Conservation (phyloP, 2,797 vertebrate species). For the Buceros bicornis region DNA sequence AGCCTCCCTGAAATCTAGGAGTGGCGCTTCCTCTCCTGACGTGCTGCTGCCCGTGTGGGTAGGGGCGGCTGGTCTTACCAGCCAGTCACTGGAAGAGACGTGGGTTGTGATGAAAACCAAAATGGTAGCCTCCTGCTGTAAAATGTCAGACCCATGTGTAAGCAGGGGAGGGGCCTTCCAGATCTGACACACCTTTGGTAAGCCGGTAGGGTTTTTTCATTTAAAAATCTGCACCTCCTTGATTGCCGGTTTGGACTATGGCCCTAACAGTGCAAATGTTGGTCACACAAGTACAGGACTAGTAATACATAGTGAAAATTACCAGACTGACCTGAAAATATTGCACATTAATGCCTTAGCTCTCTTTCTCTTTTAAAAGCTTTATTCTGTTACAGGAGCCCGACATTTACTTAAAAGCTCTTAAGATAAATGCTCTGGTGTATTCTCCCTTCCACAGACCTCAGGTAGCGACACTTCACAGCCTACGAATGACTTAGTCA, state of each 20-base stretch:
- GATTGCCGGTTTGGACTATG: neutral
- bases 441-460: neutral
- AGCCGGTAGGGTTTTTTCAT: fast-evolving
- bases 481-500: neutral
- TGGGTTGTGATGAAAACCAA: neutral
- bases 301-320: neutral
- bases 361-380: neutral
- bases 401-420: neutral
- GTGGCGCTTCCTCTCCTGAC: neutral
- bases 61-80: fast-evolving
- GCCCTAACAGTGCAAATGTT: neutral
- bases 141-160: fast-evolving
- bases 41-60: fast-evolving
- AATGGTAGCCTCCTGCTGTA: neutral
- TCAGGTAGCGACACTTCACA: neutral
- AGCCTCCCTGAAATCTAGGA: neutral
- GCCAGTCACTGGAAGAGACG: fast-evolving
- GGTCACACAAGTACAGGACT: neutral
- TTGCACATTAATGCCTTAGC: neutral
- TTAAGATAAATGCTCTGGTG: neutral
- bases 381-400: neutral
- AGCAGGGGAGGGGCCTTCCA: neutral
- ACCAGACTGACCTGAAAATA: neutral
- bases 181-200: neutral
- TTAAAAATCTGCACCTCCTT: neutral